Conservation (phyloP, 2,113 vertebrate genomes). For the Halichoerus grypus region DNA sequence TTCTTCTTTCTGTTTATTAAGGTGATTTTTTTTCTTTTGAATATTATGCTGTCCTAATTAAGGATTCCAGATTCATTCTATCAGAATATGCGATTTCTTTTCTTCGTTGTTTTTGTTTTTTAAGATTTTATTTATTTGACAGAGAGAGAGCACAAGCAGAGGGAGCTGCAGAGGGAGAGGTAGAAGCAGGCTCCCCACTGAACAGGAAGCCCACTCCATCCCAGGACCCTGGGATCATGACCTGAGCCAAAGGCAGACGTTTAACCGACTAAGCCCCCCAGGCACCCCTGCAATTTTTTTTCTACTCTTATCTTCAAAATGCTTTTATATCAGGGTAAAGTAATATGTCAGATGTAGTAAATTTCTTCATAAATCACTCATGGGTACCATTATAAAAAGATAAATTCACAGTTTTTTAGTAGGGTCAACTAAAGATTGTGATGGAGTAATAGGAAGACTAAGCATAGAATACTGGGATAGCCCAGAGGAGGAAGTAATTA, state of each 20-base stretch:
- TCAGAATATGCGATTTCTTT: background rate
- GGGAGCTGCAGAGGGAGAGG: no score
- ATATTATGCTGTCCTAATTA: background rate
- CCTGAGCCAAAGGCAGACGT: no score
- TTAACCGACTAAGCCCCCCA: no score
- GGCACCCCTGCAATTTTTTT: no score
- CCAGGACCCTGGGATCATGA: no score
- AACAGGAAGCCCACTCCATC: no score
- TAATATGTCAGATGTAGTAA: background rate
- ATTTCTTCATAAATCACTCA: slow-evolving; percentile 25
- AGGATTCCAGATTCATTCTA: background rate
- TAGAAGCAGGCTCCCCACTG: no score
- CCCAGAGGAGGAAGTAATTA: background rate
- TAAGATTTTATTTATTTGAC: no score
- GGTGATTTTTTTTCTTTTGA: background rate
- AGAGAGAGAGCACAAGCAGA: no score
- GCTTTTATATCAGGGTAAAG: slow-evolving; percentile 29
- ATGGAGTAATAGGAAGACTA: background rate
- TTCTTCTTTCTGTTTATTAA: background rate
- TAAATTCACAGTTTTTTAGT: slow-evolving; percentile 1
- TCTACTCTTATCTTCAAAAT: slow-evolving; percentile 25
- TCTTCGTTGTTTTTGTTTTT: no score
- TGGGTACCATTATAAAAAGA: background rate
- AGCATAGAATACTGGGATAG: background rate
- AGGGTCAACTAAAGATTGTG: background rate